These are phyloP conservation scores for Cylloceria caligata DNA, from an alignment of 2,888 invertebrate species.

Conservation along the genomic window DNA sequence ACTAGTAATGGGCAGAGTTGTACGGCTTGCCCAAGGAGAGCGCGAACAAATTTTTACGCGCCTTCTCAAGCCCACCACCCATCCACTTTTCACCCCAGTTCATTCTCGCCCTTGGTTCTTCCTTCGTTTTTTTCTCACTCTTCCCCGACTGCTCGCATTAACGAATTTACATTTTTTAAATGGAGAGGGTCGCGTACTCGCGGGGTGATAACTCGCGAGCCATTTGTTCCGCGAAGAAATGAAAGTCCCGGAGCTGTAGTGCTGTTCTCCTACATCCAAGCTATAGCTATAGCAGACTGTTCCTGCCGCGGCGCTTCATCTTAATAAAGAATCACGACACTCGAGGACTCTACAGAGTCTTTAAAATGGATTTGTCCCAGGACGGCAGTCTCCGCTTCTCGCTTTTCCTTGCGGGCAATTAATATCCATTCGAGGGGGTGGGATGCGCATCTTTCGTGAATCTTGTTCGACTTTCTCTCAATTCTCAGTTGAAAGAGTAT, in stretches of 20 bases:
- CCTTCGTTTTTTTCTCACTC: slow-evolving; percentile 59
- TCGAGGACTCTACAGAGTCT: slow-evolving; percentile 74
- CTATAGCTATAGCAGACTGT: slow-evolving; percentile 31
- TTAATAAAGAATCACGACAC: slow-evolving; percentile 82
- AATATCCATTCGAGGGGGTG: slow-evolving; percentile 75
- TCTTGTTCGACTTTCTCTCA: slow-evolving; percentile 59
- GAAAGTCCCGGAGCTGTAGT: slow-evolving; percentile 71
- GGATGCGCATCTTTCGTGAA: slow-evolving; percentile 42
- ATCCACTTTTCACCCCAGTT: slow-evolving; percentile 54
- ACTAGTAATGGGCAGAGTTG: slow-evolving; percentile 63
- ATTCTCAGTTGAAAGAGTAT: slow-evolving; percentile 18
- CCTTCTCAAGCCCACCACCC: slow-evolving; percentile 59
- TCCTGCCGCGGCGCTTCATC: slow-evolving; percentile 75
- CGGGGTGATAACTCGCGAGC: slow-evolving; percentile 84
- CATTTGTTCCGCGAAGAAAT: slow-evolving; percentile 83
- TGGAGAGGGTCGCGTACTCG: slow-evolving; percentile 77
- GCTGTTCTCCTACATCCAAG: slow-evolving; percentile 6
- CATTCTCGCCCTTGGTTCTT: slow-evolving; percentile 43
- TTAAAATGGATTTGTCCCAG: slow-evolving; percentile 74
- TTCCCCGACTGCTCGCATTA: slow-evolving; percentile 80
- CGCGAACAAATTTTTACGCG: slow-evolving; percentile 80
- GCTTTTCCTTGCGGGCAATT: slow-evolving; percentile 76
- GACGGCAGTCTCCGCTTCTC: slow-evolving; percentile 64
- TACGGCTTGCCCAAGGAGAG: slow-evolving; percentile 23
- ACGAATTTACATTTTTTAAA: slow-evolving; percentile 85